These are phyloP conservation scores for Daboia siamensis DNA, from an alignment of 2,113 vertebrate species.

Conservation along the genomic window DNA sequence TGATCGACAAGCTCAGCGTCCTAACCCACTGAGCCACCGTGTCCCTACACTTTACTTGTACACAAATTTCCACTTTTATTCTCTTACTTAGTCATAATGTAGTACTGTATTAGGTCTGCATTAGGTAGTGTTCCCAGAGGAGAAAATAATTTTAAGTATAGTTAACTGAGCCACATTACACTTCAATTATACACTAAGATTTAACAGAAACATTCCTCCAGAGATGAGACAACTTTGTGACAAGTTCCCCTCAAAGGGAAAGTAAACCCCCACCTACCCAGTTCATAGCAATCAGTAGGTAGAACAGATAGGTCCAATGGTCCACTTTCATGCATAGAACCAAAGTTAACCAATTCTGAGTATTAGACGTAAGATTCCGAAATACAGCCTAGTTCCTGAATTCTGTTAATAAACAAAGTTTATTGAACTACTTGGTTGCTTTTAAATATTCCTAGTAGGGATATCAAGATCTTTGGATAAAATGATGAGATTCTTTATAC, in stretches of 20 bases:
- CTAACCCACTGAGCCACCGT: too few species aligned
- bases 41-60: too few species aligned
- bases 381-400: neutral
- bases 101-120: neutral
- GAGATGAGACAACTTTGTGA: neutral
- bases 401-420: neutral
- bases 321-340: too few species aligned
- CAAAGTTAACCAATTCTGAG: neutral
- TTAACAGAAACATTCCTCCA: neutral
- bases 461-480: neutral
- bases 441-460: neutral
- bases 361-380: neutral
- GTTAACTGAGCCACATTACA: neutral
- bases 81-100: neutral
- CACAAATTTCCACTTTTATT: neutral
- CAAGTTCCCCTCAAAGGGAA: neutral
- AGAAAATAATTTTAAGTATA: neutral
- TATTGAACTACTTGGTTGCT: neutral
- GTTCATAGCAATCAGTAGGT: neutral
- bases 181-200: neutral
- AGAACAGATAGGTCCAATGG: neutral
- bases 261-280: neutral
- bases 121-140: neutral
- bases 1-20: too few species aligned
- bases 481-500: neutral